Conservation (phyloP, 2,888 invertebrate genomes). For the Synergus itoensis region DNA sequence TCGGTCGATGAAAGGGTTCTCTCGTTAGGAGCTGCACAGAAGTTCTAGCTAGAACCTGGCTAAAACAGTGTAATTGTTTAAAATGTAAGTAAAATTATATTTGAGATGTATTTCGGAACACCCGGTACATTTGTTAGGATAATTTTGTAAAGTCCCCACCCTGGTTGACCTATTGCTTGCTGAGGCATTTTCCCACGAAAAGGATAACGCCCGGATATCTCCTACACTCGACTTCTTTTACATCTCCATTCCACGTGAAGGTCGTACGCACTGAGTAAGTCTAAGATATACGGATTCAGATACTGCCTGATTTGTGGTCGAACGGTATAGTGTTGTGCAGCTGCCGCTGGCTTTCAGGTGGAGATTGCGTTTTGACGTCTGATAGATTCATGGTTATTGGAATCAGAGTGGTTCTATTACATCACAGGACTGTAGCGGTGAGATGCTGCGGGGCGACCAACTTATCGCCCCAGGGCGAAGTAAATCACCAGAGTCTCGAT, state of each 20-base stretch:
- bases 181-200: background rate
- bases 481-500: conserved; percentile 67
- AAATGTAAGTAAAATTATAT: too few relatives aligned
- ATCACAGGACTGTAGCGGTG: conserved; percentile 56
- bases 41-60: too few relatives aligned
- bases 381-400: conserved; percentile 91
- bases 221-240: conserved; percentile 57
- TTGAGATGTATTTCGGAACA: too few relatives aligned
- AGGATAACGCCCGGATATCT: conserved; percentile 3
- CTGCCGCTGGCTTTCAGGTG: conserved; percentile 79
- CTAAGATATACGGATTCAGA: conserved; percentile 67
- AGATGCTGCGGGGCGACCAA: conserved; percentile 51
- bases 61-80: too few relatives aligned
- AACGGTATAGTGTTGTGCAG: conserved; percentile 61
- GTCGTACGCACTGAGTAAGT: conserved; percentile 51
- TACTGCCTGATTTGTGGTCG: conserved; percentile 71
- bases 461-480: conserved; percentile 69
- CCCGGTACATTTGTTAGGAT: too few relatives aligned
- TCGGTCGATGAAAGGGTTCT: too few relatives aligned
- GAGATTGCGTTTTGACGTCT: conserved; percentile 86
- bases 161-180: too few relatives aligned
- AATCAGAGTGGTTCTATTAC: conserved; percentile 79
- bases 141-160: too few relatives aligned
- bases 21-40: too few relatives aligned
- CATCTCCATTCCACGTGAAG: conserved; percentile 59